Evolutionary conservation across 2,888 invertebrate genomes (phyloP), one percentile per base, ranked within the genome.

Genomic region (Celastrina argiolus): DNA sequence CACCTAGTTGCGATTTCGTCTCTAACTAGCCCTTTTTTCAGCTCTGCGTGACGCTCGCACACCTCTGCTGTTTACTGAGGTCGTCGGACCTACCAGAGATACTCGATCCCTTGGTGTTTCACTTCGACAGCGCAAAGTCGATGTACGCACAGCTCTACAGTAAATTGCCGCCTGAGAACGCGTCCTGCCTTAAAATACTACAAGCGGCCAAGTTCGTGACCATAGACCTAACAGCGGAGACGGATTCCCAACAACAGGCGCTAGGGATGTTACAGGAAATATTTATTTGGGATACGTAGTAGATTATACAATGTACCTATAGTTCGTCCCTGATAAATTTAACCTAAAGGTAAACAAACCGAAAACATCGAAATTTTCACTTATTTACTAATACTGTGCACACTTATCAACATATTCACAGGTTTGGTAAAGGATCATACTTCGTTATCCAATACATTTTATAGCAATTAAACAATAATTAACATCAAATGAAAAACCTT

Each of bases 41-140:
- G 94, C 86, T 96, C 7, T 96, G 96, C 80, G 87, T 95, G 28
- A 94, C 96, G 0, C 84, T 97, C 6, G 93, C 95, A 34, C 96
- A 96, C 78, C 78, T 97, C 66, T 92, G 95, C 68, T 92, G 92
- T 36, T 79, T 94, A 5, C 85, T 95, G 0, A 84, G 83, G 0
- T 79, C 81, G 2, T 87, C 93, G 0, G 96, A 96, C 78, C 83
- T 95, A 12, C 51, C 80, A 0, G 83, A 87, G 22, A 85, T 95
- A 10, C 74, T 92, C 42, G 92, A 92, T 51, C 84, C 89, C 0
- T 77, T 93, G 0, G 78, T 86, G 0, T 89, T 92, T 67, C 90
- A 93, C 74, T 81, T 81, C 74, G 90, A 91, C 66, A 83, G 82
- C 67, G 87, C 88, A 1, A 88, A 87, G 68, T 66, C 77, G 0